Evolutionary conservation across 1,140 invertebrate genomes (phyloP).

Genomic region (Drosophila grimshawi): DNA sequence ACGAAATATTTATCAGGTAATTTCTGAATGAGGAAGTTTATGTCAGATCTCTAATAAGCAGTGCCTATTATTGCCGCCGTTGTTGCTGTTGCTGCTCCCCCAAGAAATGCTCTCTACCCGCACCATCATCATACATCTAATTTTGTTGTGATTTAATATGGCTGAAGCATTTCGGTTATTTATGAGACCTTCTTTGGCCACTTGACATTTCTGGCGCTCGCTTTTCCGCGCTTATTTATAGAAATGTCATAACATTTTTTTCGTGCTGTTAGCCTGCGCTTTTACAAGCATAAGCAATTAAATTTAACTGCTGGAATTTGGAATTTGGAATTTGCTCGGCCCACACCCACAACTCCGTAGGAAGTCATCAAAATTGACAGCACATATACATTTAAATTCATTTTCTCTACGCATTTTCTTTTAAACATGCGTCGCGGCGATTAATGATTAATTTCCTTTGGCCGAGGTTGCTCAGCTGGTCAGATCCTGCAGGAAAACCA

Average conservation of each 20-base stretch:
- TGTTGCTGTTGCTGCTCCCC: background rate
- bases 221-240: constrained; percentile 54
- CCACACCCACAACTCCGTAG: background rate
- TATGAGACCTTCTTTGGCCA: constrained; percentile 43
- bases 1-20: constrained; percentile 60
- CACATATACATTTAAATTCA: constrained; percentile 74
- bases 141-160: constrained; percentile 46
- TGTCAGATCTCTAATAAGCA: constrained; percentile 48
- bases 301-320: constrained; percentile 74
- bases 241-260: constrained; percentile 73
- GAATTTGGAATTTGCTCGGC: background rate
- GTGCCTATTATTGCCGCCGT: background rate
- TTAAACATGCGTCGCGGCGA: constrained; percentile 51
- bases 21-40: constrained; percentile 57
- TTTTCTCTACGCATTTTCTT: constrained; percentile 56
- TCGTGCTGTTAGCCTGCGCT: constrained; percentile 15
- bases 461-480: constrained; percentile 4
- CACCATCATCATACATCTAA: background rate
- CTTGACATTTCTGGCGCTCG: constrained; percentile 31
- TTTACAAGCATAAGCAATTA: constrained; percentile 64
- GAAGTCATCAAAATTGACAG: constrained; percentile 67
- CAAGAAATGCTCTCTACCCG: background rate
- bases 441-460: constrained; percentile 73
- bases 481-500: constrained; percentile 32
- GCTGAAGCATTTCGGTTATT: constrained; percentile 45